Evolutionary conservation across 2,113 vertebrate species (phyloP), one percentile per base, ranked within the genome.

Genomic region (Acrocephalus arundinaceus): DNA sequence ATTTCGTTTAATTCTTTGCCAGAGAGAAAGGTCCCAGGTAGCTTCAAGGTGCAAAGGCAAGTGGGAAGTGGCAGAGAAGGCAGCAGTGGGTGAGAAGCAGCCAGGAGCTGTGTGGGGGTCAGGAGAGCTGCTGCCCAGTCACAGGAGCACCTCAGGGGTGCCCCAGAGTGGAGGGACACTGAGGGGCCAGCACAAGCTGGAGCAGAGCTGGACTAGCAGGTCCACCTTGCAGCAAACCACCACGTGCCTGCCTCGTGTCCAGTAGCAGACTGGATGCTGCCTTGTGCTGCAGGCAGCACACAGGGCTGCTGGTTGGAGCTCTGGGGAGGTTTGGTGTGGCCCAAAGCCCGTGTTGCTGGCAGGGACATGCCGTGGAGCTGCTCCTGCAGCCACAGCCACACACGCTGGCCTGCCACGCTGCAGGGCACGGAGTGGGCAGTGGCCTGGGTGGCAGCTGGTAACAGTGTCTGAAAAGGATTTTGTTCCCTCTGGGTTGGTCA

Each of bases 401-500:
- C 11, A 11, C 3, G 9, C 33, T n/a, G 22, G 46, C 21, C 73
- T 28, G 80, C 68, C 33, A 2, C 0, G 1, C 55, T 5, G 62
- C 16, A 37, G 94, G 61, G 71, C 88, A 67, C 1, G 0, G 52
- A 13, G 87, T 2, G 2, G 72, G 91, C 54, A 5, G 90, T 1
- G 25, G 89, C 57, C 7, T 2, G 31, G 68, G 84, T 61, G 37
- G 89, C 95, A 96, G 93, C 90, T 86, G 96, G 83, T 72, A 31
- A 21, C 0, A 39, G 52, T 3, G 8, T 46, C 93, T 94, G 92
- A 92, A 94, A 90, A 88, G 88, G 80, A 96, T 85, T 92, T 96
- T 97, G 93, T 96, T 94, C 72, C 76, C 61, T 43, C 48, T 43
- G 39, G 0, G 16, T 65, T 45, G 75, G 95, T 97, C 96, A 94